Evolutionary conservation across 2,113 vertebrate genomes (phyloP).

Genomic region (Rutilus rutilus): DNA sequence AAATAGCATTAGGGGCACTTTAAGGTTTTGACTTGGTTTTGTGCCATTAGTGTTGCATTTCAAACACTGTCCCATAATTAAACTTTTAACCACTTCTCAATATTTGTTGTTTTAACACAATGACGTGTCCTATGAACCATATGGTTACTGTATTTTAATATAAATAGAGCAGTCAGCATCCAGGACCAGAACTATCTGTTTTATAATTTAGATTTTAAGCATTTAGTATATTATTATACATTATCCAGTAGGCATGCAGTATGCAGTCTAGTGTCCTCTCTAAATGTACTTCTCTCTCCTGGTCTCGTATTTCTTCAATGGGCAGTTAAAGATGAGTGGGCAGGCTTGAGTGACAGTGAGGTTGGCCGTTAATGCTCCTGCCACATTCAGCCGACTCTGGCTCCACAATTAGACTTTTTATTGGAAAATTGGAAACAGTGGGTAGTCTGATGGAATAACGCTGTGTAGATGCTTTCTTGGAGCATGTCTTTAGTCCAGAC

Average conservation of each 20-base stretch:
- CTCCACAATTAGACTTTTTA: slow-evolving; percentile 10
- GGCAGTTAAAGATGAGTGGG: slow-evolving; percentile 32
- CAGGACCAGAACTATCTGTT: background rate
- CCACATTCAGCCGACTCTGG: background rate
- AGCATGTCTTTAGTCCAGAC: slow-evolving; percentile 29
- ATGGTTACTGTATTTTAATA: background rate
- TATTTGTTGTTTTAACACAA: background rate
- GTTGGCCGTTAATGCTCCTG: slow-evolving; percentile 17
- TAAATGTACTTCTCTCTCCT: background rate
- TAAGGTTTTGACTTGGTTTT: background rate
- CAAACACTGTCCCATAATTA: background rate
- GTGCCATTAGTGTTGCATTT: background rate
- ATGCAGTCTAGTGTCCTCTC: background rate
- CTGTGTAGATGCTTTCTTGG: slow-evolving; percentile 22
- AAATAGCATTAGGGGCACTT: background rate
- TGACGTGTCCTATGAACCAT: background rate
- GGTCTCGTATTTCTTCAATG: background rate
- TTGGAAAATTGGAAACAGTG: slow-evolving; percentile 53
- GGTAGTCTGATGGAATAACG: slow-evolving; percentile 36
- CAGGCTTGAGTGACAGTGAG: background rate
- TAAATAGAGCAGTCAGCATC: background rate
- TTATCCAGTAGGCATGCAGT: background rate
- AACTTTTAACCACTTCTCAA: background rate
- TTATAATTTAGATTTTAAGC: background rate
- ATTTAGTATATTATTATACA: background rate